A percentile compares a stretch with the other conserved stretches of the same genome.
phyloP scores from a whole-genome alignment of 2,888 invertebrate genomes.

The Sipha maydis region DNA sequence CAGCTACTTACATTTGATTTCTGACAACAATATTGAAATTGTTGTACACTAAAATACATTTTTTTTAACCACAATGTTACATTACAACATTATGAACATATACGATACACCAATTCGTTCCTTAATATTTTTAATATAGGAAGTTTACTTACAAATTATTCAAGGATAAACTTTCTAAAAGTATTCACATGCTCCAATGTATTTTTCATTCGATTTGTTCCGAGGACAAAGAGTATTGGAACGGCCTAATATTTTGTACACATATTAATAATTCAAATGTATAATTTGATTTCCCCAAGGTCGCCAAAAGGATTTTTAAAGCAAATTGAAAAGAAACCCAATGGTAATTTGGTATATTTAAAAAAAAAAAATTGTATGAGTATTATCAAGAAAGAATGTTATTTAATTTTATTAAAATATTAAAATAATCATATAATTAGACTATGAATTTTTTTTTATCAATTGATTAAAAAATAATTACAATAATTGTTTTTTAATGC shows the following conservation, averaged over 20 bases:
- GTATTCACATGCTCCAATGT: slow-evolving; percentile 14
- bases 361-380: neutral
- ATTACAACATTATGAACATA: neutral
- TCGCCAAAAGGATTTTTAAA: neutral
- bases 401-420: neutral
- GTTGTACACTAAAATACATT: neutral
- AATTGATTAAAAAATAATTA: neutral
- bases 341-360: neutral
- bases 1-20: neutral
- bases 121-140: slow-evolving; percentile 46
- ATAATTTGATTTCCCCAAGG: neutral
- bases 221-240: slow-evolving; percentile 18
- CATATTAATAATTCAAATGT: neutral
- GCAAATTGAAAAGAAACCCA: neutral
- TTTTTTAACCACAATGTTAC: slow-evolving; percentile 9
- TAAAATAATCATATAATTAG: neutral
- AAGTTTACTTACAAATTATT: slow-evolving; percentile 29
- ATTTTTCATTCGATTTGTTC: slow-evolving; percentile 1
- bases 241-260: slow-evolving; percentile 25
- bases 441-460: neutral
- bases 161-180: slow-evolving; percentile 53
- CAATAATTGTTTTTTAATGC: neutral
- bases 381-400: neutral
- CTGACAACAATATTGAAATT: neutral
- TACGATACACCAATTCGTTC: slow-evolving; percentile 24